These are phyloP conservation scores for Crocuta crocuta DNA, from an alignment of 2,113 vertebrate species.

Conservation along the genomic window DNA sequence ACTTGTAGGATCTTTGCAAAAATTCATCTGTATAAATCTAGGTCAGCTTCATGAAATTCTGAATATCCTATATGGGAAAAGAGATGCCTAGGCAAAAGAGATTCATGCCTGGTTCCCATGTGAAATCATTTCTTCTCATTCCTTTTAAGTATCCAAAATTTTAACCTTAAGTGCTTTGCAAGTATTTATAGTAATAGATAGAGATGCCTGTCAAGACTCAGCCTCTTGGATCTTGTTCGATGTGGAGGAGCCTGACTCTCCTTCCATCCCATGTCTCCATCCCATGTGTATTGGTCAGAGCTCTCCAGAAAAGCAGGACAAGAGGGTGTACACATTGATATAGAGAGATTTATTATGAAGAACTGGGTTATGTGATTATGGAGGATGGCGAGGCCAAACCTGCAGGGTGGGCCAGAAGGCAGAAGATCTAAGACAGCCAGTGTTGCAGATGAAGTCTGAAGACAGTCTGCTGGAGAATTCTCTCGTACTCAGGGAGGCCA, in stretches of 20 bases:
- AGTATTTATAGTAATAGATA: neutral
- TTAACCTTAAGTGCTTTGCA: neutral
- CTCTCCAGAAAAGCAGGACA: neutral
- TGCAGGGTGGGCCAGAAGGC: neutral
- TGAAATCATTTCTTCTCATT: neutral
- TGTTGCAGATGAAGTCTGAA: neutral
- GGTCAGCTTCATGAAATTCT: slow-evolving; percentile 26
- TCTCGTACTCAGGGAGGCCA: neutral
- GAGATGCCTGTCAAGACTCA: neutral
- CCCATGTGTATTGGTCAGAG: neutral
- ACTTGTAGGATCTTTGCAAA: neutral
- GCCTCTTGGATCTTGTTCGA: neutral
- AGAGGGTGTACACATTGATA: neutral
- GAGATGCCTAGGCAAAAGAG: neutral
- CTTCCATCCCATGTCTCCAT: neutral
- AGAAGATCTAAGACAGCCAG: neutral
- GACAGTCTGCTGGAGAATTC: neutral
- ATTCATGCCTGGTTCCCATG: neutral
- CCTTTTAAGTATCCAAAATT: neutral
- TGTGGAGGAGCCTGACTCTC: neutral
- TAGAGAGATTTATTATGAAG: neutral
- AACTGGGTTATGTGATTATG: neutral
- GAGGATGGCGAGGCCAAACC: neutral
- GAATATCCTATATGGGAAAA: neutral
- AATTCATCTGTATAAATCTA: slow-evolving; percentile 27